These are phyloP conservation scores for Piaya cayana DNA, from an alignment of 2,113 vertebrate genomes.

Conservation along the genomic window DNA sequence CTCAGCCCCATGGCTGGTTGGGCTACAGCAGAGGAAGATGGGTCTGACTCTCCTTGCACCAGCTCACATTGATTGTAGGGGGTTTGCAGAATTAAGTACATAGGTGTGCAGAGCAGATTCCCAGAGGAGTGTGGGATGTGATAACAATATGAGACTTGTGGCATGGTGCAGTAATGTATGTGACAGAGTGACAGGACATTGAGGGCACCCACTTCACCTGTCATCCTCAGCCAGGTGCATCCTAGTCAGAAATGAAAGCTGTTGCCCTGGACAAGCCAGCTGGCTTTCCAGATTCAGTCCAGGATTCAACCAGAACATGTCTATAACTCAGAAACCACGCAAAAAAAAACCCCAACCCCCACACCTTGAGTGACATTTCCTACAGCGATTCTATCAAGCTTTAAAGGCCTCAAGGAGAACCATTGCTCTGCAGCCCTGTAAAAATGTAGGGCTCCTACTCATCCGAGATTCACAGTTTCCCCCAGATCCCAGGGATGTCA, in stretches of 20 bases:
- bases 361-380: background rate
- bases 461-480: background rate
- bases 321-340: background rate
- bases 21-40: background rate
- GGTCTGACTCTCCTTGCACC: background rate
- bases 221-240: accelerated
- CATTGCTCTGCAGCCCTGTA: background rate
- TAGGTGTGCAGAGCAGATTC: background rate
- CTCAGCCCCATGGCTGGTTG: background rate
- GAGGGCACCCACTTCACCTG: background rate
- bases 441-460: background rate
- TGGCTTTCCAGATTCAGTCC: background rate
- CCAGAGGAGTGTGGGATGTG: background rate
- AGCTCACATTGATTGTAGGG: background rate
- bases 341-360: background rate
- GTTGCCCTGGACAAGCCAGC: background rate
- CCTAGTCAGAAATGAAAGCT: background rate
- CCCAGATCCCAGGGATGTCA: background rate
- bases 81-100: background rate
- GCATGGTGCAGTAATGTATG: background rate
- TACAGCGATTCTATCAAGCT: background rate
- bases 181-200: background rate
- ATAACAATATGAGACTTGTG: background rate
- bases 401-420: background rate
- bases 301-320: background rate